These are phyloP conservation scores for Chaitophorus viminalis DNA, from an alignment of 2,888 invertebrate genomes.

Conservation along the genomic window DNA sequence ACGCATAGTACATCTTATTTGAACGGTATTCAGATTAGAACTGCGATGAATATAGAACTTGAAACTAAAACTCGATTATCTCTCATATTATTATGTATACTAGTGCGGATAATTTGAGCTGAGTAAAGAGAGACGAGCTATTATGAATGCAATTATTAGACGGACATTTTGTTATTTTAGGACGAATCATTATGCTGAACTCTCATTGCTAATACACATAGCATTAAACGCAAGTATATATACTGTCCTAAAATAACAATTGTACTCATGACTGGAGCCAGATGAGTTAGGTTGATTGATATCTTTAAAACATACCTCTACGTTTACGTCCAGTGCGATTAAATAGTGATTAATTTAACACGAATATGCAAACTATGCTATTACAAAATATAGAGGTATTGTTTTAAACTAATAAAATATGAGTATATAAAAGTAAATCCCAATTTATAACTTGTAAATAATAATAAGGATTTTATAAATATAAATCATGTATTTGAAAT, in stretches of 20 bases:
- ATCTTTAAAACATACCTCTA: background rate
- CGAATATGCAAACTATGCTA: background rate
- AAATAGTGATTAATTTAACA: background rate
- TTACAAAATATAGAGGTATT: too few species aligned
- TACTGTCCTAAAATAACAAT: conserved; percentile 49
- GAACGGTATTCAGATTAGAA: too few species aligned
- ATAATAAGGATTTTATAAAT: too few species aligned
- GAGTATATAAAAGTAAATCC: too few species aligned
- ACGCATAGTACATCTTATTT: too few species aligned
- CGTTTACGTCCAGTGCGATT: background rate
- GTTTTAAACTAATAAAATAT: too few species aligned
- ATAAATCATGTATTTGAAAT: too few species aligned
- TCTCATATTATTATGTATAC: background rate
- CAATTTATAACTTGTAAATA: too few species aligned
- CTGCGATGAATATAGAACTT: too few species aligned
- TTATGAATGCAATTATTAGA: conserved; percentile 41
- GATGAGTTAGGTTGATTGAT: background rate
- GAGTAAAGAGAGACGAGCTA: conserved; percentile 3
- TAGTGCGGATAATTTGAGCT: background rate
- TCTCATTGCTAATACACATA: background rate
- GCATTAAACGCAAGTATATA: conserved; percentile 20
- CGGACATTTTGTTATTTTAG: conserved; percentile 50
- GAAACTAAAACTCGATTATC: background rate
- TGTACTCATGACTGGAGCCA: background rate
- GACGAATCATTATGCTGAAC: conserved; percentile 26